phyloP scores from a whole-genome alignment of 2,888 invertebrate genomes.

The Acleris cristana region DNA sequence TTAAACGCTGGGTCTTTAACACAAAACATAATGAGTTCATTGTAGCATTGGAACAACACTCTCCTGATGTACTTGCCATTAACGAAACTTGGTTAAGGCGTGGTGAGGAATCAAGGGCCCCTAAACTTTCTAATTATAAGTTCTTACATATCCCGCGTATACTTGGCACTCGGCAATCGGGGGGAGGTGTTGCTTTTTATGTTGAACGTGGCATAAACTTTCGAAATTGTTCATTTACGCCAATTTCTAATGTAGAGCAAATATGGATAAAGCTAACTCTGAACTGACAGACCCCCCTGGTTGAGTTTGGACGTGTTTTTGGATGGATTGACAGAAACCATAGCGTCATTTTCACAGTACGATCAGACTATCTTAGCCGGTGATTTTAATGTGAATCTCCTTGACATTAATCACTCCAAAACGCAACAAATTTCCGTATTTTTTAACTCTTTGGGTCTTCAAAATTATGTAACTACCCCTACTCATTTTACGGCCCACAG shows the following conservation, averaged over 20 bases:
- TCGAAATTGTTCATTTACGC: background rate
- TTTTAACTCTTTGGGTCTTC: background rate
- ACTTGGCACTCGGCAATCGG: background rate
- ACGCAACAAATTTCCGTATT: background rate
- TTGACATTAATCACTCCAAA: background rate
- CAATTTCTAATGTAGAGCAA: background rate
- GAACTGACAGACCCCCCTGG: background rate
- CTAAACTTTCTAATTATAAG: too few relatives aligned
- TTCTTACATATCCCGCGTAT: too few relatives aligned
- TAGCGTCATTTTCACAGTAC: background rate
- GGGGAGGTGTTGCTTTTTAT: slow-evolving; percentile 1
- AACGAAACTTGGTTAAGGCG: too few relatives aligned
- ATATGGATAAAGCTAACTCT: slow-evolving; percentile 1
- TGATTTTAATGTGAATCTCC: background rate
- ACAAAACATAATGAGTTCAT: too few relatives aligned
- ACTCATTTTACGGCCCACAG: background rate
- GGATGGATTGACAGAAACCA: background rate
- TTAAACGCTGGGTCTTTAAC: too few relatives aligned
- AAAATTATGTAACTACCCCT: background rate
- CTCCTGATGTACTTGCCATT: too few relatives aligned
- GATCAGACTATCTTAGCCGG: background rate
- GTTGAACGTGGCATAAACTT: background rate
- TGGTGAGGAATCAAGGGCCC: too few relatives aligned
- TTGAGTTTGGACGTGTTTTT: background rate
- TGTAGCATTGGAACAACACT: too few relatives aligned